Evolutionary conservation across 1,140 invertebrate genomes (phyloP), one percentile per base, ranked within the genome.

Genomic region (Brachionus manjavacas): DNA sequence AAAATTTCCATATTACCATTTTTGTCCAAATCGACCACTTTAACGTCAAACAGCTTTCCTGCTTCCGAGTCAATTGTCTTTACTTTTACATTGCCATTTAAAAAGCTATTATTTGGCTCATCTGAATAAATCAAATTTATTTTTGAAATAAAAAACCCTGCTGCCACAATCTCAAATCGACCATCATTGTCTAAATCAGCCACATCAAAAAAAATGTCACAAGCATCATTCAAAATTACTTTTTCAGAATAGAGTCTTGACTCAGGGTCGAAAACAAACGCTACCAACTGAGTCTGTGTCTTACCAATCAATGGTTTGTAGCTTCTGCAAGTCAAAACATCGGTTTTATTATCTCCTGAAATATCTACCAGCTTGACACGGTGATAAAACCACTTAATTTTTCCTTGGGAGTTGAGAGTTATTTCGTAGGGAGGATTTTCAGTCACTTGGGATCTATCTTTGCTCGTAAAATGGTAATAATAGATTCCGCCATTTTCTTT

Each of bases 351-450:
- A 46, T 81, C 79, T 3, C 79, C 79, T 1, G 52, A 64, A 12
- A 81, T 9, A 64, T 81, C 79, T 0, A 64, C 79, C 12, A 25
- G 52, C 16, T 16, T 60, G 12, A 81, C 79, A 3, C 79, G 79
- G 64, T 81, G 79, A 81, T 81, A 81, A 68, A 81, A 81, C 79
- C 79, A 81, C 14, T 81, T 68, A 2, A 35, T 68, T 81, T 81
- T 81, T 4, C 72, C 72, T 39, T 81, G 52, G 11, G 52, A 64
- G 23, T 60, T 60, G 0, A 68, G 28, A 0, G 79, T 81, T 23
- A 81, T 16, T 60, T 81, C 79, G 43, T 64, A 64, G 3, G 79
- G 28, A 20, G 79, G 52, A 41, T 43, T 41, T 43, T 60, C 8
- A 23, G 79, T 64, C 39, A 81, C 52, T 43, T 81, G 20, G 4